Evolutionary conservation across 2,113 vertebrate species (phyloP).

Genomic region (Hypomesus transpacificus): DNA sequence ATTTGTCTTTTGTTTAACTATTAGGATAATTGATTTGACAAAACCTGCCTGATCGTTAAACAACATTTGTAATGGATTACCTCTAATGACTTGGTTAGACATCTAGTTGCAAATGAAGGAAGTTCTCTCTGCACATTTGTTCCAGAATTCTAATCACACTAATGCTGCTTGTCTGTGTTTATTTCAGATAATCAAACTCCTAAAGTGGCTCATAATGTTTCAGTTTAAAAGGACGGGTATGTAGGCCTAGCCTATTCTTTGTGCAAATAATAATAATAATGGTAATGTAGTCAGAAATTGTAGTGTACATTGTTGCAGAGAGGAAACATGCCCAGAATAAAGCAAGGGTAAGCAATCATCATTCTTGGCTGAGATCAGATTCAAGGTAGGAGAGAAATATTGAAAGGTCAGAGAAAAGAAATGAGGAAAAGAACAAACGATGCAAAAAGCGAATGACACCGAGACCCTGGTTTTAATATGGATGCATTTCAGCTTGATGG

Average conservation of each 20-base stretch:
- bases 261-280: constrained; percentile 42
- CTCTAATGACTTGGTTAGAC: constrained; percentile 27
- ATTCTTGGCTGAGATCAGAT: constrained; percentile 63
- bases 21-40: constrained; percentile 45
- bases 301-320: constrained; percentile 32
- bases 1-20: constrained; percentile 27
- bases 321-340: constrained; percentile 13
- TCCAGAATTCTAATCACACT: not conserved
- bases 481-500: constrained; percentile 90
- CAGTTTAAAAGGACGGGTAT: constrained; percentile 10
- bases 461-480: constrained; percentile 83
- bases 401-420: constrained; percentile 63
- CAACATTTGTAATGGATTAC: constrained; percentile 42
- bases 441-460: constrained; percentile 80
- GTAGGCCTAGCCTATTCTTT: constrained; percentile 15
- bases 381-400: constrained; percentile 59
- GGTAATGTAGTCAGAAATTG: constrained; percentile 38
- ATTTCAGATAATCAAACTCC: constrained; percentile 15
- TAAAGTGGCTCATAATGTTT: constrained; percentile 19
- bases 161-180: not conserved
- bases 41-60: constrained; percentile 36
- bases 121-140: not conserved
- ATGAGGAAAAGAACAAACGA: constrained; percentile 74
- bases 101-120: constrained; percentile 12
- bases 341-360: constrained; percentile 31